Evolutionary conservation across 2,113 vertebrate species (phyloP), one percentile per base, ranked within the genome.

Genomic region (Clarias gariepinus): DNA sequence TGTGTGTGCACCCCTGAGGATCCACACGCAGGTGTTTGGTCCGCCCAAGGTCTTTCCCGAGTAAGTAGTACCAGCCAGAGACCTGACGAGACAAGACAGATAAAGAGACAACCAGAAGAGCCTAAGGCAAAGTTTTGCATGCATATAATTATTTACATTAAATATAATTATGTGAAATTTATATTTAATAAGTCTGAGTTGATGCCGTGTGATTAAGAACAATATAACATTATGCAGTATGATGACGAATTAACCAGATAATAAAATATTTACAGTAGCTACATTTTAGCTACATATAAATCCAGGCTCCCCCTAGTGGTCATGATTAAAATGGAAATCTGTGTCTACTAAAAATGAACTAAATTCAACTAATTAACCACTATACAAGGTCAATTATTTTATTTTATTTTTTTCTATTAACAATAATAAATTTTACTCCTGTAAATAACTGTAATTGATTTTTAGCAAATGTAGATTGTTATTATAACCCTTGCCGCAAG

Each of bases 11-110:
- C 77, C 91, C 89, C 71, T 92, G 91, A 30, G 84, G 83, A 21
- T 96, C 94, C 88, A 97, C 96, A 93, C 96, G 97, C 90, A 99
- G 92, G 92, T 98, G 97, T 87, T 98, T 98, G 85, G 94, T 97
- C 90, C 91, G 94, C 84, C 97, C 97, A 88, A 97, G 92, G 66
- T 96, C 94, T 91, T 96, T 95, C 10, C 93, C 95, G 0, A 98
- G 96, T 28, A 99, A 94, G 84, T 97, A 97, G 90, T 97, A 98
- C 97, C 97, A 98, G 90, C 97, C 97, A 1, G 91, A 95, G 92
- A 96, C 91, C 82, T 96, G 58, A 55, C 89, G 61, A 91, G 23
- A 84, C 47, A 58, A 30, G n/a, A 74, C 4, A 60, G 58, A 71
- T 57, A 82, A 28, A 88, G 84, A 68, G 58, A 64, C 5, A 84